Evolutionary conservation across 2,888 invertebrate species (phyloP).

Genomic region (Apotomis betuletana): DNA sequence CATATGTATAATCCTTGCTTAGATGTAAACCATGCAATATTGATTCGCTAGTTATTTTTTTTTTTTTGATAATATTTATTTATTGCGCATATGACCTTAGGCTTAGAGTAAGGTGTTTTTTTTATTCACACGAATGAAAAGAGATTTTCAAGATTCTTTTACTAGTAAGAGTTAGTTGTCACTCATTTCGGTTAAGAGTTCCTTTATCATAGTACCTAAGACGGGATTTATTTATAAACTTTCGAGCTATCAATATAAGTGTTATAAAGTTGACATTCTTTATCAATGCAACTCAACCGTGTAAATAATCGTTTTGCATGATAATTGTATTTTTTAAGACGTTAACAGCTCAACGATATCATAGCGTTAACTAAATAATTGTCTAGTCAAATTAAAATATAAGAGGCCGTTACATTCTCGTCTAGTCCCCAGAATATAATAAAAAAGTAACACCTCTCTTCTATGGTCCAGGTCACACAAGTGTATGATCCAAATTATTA

Average conservation of each 20-base stretch:
- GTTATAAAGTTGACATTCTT: slow-evolving; percentile 45
- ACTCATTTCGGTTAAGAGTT: too few species aligned
- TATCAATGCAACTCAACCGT: slow-evolving; percentile 56
- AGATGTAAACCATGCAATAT: too few species aligned
- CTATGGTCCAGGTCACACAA: too few species aligned
- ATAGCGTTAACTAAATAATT: slow-evolving; percentile 64
- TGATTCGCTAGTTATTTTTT: too few species aligned
- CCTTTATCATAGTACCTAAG: neutral
- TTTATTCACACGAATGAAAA: too few species aligned
- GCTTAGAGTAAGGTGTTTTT: too few species aligned
- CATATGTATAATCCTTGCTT: too few species aligned
- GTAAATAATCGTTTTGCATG: slow-evolving; percentile 78
- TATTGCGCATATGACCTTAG: too few species aligned
- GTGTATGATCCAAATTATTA: too few species aligned
- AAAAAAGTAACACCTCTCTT: neutral
- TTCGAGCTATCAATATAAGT: slow-evolving; percentile 42
- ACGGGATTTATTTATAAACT: neutral
- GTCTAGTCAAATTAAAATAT: slow-evolving; percentile 64
- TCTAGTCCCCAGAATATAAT: slow-evolving; percentile 21
- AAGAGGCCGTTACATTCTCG: slow-evolving; percentile 59
- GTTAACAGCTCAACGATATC: slow-evolving; percentile 79
- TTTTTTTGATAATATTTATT: too few species aligned
- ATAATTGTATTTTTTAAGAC: slow-evolving; percentile 64
- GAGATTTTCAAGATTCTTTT: too few species aligned
- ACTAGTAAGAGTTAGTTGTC: too few species aligned